phyloP scores from a whole-genome alignment of 2,797 vertebrate genomes.

The Chiroxiphia lanceolata region DNA sequence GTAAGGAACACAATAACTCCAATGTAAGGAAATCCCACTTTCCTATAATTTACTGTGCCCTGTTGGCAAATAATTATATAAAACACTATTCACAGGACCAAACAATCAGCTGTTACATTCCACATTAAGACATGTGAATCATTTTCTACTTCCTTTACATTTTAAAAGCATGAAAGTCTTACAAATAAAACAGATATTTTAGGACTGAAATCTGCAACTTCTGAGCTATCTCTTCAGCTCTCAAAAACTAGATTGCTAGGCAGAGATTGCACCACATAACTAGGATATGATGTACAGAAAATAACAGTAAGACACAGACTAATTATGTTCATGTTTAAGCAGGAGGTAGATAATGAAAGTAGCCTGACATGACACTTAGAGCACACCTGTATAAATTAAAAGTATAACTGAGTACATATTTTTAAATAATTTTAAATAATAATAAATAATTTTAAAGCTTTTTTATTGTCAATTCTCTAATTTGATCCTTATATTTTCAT shows the following conservation, averaged over 20 bases:
- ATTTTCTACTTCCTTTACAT: neutral
- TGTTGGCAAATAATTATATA: neutral
- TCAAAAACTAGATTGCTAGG: neutral
- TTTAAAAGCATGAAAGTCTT: neutral
- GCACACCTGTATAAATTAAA: neutral
- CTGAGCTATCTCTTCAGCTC: neutral
- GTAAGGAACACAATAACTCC: slow-evolving; percentile 15
- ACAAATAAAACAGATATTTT: neutral
- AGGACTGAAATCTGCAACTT: neutral
- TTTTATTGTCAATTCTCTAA: neutral
- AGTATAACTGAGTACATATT: neutral
- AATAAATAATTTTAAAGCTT: neutral
- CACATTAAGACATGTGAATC: neutral
- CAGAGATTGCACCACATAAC: neutral
- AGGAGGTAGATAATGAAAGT: neutral
- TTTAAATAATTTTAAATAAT: neutral
- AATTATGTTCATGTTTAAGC: neutral
- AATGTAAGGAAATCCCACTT: slow-evolving; percentile 1
- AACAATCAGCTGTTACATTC: neutral
- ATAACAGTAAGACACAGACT: neutral
- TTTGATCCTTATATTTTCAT: neutral
- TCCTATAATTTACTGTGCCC: neutral
- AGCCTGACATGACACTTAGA: neutral
- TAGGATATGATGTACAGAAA: neutral
- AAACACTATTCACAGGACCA: neutral